A percentile compares a stretch with the other conserved stretches of the same genome.
These are phyloP conservation scores for Eulacestoma nigropectus DNA, from an alignment of 2,113 vertebrate genomes.

Conservation along the genomic window DNA sequence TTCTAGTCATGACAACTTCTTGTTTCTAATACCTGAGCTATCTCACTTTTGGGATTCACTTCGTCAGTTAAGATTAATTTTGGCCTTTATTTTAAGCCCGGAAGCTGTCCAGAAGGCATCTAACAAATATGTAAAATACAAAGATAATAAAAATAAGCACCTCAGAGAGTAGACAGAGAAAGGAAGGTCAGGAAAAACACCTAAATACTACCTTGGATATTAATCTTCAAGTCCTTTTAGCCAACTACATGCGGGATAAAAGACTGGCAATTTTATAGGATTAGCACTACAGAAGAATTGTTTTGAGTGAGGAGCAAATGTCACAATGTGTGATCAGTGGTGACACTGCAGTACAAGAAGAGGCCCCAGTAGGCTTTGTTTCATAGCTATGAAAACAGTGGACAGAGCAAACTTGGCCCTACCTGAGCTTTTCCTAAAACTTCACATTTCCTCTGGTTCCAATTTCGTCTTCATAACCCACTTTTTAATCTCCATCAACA, in stretches of 20 bases:
- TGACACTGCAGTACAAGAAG: background rate
- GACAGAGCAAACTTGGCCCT: background rate
- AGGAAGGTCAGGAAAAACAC: background rate
- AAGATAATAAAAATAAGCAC: background rate
- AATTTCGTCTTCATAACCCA: constrained; percentile 16
- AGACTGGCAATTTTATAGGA: background rate
- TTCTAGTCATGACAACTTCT: background rate
- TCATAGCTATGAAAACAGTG: background rate
- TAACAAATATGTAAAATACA: background rate
- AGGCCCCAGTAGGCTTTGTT: background rate
- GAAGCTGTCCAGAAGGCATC: background rate
- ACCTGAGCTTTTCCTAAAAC: constrained; percentile 44
- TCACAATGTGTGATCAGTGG: background rate
- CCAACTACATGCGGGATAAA: background rate
- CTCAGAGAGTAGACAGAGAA: background rate
- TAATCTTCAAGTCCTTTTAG: background rate
- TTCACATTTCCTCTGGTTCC: constrained; percentile 48
- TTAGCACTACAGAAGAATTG: constrained; percentile 6
- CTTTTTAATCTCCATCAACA: constrained; percentile 46
- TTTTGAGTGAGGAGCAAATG: constrained; percentile 3
- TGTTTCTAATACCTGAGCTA: background rate
- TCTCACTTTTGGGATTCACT: background rate
- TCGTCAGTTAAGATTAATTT: background rate
- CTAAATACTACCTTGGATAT: background rate
- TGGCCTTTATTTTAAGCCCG: background rate